Evolutionary conservation across 2,888 invertebrate species (phyloP).

Genomic region (Hyles lineata): DNA sequence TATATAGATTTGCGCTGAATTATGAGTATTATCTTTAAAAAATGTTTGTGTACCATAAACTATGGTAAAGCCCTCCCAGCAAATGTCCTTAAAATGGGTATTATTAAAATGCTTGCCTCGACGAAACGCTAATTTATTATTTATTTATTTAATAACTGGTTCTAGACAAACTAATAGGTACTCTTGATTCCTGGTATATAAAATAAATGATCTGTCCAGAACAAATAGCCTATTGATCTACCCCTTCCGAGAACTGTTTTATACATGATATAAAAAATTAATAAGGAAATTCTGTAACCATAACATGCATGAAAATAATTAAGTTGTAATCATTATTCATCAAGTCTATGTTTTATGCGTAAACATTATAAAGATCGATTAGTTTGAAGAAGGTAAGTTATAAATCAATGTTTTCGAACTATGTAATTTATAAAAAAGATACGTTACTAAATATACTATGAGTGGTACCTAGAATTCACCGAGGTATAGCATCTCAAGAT

Average conservation of each 20-base stretch:
- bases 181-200: too few relatives aligned
- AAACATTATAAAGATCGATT: conserved; percentile 2
- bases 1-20: conserved; percentile 1
- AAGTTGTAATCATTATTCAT: not conserved
- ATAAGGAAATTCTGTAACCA: not conserved
- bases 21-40: not conserved
- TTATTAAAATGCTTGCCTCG: too few relatives aligned
- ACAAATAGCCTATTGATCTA: not conserved
- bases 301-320: not conserved
- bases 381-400: not conserved
- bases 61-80: too few relatives aligned
- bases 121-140: too few relatives aligned
- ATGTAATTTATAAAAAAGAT: not conserved
- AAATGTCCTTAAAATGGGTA: too few relatives aligned
- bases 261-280: not conserved
- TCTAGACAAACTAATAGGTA: too few relatives aligned
- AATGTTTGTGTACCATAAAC: too few relatives aligned
- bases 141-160: too few relatives aligned
- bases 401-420: not conserved
- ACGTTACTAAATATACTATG: too few relatives aligned
- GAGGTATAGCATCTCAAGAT: too few relatives aligned
- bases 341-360: not conserved
- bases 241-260: not conserved
- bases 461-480: too few relatives aligned
- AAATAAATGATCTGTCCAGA: too few relatives aligned